Base-by-base conservation (phyloP, 2,113 vertebrate species). In the Phainopepla nitens region DNA sequence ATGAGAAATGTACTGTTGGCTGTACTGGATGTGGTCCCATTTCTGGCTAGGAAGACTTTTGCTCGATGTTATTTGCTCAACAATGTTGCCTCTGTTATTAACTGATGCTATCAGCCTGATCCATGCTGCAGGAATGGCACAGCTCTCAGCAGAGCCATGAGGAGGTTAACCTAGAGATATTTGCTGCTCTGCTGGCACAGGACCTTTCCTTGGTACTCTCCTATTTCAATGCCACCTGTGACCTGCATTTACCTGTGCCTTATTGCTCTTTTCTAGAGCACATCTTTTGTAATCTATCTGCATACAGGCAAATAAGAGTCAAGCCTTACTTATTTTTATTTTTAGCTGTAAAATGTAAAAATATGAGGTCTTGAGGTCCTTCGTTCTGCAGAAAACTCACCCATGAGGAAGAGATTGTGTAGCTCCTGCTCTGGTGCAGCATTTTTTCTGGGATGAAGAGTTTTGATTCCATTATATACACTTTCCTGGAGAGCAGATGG, bases 211-310 rank as follows among this genome's bases (percentile, higher is more conserved):
- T 76, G 44, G 7, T 47, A 9, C 11, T 77, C 68, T 25, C 7
- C 10, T 49, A 69, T 69, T 16, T 27, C 0, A 0, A 15, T 56
- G 44, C 8, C 29, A 7, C 11, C 29, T 45, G 25, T 6, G 14
- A 68, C 29, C n/a, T 69, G 44, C 47, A 31, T 66, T 91, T 80
- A 54, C 13, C 24, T 15, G 16, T 54, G 12, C 10, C 56, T 82
- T 58, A 35, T 7, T 29, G 33, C 13, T 47, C 66, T 56, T n/a
- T 72, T 21, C 12, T 42, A 47, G 11, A 69, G n/a, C 36, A 13
- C 14, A 11, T 42, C 42, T 88, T 82, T 42, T 65, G 7, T 61
- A 29, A 57, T 61, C 45, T 39, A 45, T 7, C 21, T 69, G 27
- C 10, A 16, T 0, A 3, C 10, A 19, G n/a, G 10, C 13, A 76